These are phyloP conservation scores for Penelope pileata DNA, from an alignment of 2,113 vertebrate species.

Conservation along the genomic window DNA sequence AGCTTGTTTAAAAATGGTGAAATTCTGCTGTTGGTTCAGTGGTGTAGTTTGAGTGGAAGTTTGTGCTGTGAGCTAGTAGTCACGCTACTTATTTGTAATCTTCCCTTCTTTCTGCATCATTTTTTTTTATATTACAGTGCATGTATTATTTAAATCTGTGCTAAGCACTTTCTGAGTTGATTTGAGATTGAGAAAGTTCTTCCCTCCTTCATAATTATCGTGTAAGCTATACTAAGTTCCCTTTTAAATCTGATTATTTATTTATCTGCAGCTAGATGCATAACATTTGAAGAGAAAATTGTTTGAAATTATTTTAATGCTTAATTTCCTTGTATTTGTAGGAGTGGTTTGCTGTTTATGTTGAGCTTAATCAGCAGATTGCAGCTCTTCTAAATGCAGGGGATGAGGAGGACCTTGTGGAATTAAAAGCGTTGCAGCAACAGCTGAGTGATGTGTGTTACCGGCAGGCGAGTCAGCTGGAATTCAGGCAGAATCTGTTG, in stretches of 20 bases:
- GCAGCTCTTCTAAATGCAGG: constrained; percentile 91
- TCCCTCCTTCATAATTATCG: background rate
- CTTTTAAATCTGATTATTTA: background rate
- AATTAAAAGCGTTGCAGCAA: constrained; percentile 93
- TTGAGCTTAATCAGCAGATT: constrained; percentile 99
- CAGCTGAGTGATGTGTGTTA: constrained; percentile 98
- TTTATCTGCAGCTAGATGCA: background rate
- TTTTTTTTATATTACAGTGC: background rate
- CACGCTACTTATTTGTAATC: background rate
- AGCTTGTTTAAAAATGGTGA: background rate
- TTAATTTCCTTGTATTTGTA: constrained; percentile 58
- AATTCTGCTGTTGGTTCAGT: background rate
- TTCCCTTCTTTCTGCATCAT: background rate
- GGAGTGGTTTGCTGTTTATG: constrained; percentile 99
- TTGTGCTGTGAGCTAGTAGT: background rate
- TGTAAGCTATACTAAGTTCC: background rate
- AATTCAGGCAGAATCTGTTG: constrained; percentile 93
- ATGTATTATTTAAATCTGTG: background rate
- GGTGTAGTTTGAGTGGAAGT: background rate
- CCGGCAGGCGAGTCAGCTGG: constrained; percentile 95
- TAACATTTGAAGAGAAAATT: background rate
- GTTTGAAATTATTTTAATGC: background rate
- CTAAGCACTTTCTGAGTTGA: background rate
- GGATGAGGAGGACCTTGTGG: constrained; percentile 93
- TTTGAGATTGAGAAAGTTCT: background rate